Conservation (phyloP, 2,888 invertebrate species). For the Spodoptera exigua region DNA sequence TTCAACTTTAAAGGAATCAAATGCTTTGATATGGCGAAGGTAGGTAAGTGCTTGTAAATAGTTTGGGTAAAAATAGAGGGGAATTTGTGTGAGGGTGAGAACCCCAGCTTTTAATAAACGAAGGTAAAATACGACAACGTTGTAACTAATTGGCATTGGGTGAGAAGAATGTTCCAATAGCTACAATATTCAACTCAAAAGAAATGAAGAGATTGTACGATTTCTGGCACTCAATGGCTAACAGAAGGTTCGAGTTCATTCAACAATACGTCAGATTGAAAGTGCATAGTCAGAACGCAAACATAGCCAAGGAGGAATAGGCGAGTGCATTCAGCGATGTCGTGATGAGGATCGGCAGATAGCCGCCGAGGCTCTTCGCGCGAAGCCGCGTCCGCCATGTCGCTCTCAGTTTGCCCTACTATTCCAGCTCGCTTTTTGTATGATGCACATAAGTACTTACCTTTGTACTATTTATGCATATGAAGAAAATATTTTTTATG, state of each 20-base stretch:
- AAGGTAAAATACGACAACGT: neutral
- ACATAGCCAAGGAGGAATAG: constrained; percentile 62
- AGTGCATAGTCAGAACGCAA: constrained; percentile 72
- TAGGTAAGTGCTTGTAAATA: constrained; percentile 53
- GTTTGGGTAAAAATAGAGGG: constrained; percentile 54
- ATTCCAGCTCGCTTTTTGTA: constrained; percentile 56
- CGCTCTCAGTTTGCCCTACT: constrained; percentile 26
- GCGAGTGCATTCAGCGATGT: constrained; percentile 64
- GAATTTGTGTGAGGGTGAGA: constrained; percentile 49
- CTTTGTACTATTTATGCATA: constrained; percentile 17
- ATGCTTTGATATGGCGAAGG: constrained; percentile 78
- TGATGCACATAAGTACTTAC: constrained; percentile 30
- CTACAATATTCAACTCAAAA: constrained; percentile 24
- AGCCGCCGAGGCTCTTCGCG: constrained; percentile 14
- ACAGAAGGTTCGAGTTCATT: constrained; percentile 56
- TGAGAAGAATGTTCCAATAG: no score
- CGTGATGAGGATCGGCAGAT: constrained; percentile 21
- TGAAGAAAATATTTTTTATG: no score
- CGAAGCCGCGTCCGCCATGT: constrained; percentile 10
- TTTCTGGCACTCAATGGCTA: constrained; percentile 27
- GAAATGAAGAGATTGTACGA: constrained; percentile 18
- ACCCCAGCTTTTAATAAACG: constrained; percentile 13
- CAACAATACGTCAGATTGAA: constrained; percentile 72
- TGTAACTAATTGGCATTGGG: neutral
- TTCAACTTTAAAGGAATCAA: constrained; percentile 76